These are phyloP conservation scores for Synanceia verrucosa DNA, from an alignment of 2,797 vertebrate species.

Conservation along the genomic window DNA sequence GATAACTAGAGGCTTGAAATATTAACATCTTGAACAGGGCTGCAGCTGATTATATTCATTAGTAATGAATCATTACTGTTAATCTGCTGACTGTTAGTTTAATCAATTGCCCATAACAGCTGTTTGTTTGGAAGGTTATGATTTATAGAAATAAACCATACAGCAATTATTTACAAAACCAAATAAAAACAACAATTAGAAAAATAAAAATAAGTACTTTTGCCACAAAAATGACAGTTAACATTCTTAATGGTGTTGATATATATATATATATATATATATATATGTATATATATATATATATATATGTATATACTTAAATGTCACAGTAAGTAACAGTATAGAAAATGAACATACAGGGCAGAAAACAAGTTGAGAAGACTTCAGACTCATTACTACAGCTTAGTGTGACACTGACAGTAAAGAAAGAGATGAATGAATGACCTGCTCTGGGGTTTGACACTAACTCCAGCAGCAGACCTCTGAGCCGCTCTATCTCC, in stretches of 20 bases:
- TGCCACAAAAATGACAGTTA: neutral
- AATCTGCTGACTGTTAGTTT: neutral
- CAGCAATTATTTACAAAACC: neutral
- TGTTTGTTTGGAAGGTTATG: too few relatives aligned
- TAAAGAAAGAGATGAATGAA: neutral
- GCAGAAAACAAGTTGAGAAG: neutral
- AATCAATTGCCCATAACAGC: too few relatives aligned
- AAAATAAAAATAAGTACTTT: too few relatives aligned
- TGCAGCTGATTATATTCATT: neutral
- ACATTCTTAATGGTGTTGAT: neutral
- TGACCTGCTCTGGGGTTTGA: slow-evolving; percentile 50
- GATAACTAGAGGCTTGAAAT: neutral
- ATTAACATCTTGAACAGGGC: neutral
- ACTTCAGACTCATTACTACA: too few relatives aligned
- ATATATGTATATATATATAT: too few relatives aligned
- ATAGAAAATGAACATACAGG: neutral
- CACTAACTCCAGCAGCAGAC: slow-evolving; percentile 47
- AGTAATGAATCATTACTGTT: too few relatives aligned
- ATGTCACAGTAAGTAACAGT: neutral
- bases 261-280: too few relatives aligned
- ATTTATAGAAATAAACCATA: neutral
- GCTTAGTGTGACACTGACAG: neutral
- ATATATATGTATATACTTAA: too few relatives aligned
- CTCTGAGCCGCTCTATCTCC: slow-evolving; percentile 64
- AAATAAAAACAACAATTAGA: neutral